A percentile compares a stretch with the other conserved stretches of the same genome.
phyloP scores from a whole-genome alignment of 2,113 vertebrate genomes.

The Myodes glareolus region DNA sequence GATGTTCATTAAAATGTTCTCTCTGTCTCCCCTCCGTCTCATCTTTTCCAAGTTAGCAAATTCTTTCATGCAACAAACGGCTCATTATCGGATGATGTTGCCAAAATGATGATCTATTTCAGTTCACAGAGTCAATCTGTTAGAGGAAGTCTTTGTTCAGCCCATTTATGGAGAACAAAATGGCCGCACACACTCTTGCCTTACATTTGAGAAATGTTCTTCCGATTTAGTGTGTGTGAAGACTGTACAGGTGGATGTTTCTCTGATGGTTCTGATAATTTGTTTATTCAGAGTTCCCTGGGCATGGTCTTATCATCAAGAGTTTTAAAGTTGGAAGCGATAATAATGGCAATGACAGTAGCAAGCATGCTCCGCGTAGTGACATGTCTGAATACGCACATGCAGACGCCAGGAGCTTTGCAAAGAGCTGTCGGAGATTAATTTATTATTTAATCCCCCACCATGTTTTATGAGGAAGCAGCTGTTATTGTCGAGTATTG shows the following conservation, averaged over 20 bases:
- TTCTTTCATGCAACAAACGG: conserved; percentile 47
- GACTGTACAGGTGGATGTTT: background rate
- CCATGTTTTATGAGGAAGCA: background rate
- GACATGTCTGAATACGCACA: too few relatives aligned
- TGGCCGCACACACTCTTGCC: background rate
- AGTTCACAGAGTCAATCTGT: conserved; percentile 4
- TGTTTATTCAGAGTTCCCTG: background rate
- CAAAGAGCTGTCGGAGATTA: background rate
- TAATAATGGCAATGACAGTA: background rate
- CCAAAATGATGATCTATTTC: conserved; percentile 46
- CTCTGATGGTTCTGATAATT: background rate
- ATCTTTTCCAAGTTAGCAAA: background rate
- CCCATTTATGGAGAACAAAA: background rate
- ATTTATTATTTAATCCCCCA: conserved; percentile 33
- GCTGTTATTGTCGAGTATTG: background rate
- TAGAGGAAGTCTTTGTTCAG: conserved; percentile 50
- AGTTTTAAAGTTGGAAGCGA: background rate
- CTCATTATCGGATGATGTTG: conserved; percentile 15
- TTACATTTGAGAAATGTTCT: conserved; percentile 8
- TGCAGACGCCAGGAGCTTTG: background rate
- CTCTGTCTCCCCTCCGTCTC: background rate
- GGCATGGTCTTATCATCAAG: background rate
- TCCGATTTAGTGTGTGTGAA: background rate
- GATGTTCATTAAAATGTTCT: conserved; percentile 40
- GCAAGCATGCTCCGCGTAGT: fast-evolving